These are phyloP conservation scores for Leptogaster cylindrica DNA, from an alignment of 2,888 invertebrate genomes.

Conservation along the genomic window DNA sequence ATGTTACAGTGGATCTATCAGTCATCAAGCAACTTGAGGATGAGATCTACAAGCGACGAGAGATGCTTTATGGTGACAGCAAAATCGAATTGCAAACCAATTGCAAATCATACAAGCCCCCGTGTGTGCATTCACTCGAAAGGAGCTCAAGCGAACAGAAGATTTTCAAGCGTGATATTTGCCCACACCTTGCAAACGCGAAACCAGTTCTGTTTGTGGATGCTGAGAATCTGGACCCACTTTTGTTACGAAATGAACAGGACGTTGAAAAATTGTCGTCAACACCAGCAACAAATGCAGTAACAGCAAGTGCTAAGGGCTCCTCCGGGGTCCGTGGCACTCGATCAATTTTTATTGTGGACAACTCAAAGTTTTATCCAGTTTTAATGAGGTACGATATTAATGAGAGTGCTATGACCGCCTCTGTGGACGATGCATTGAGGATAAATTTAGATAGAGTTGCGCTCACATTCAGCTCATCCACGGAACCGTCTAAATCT, in stretches of 20 bases:
- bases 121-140: slow-evolving; percentile 39
- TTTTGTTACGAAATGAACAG: slow-evolving; percentile 45
- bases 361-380: slow-evolving; percentile 48
- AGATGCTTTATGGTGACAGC: slow-evolving; percentile 36
- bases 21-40: slow-evolving; percentile 47
- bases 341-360: slow-evolving; percentile 46
- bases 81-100: background rate
- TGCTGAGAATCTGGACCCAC: slow-evolving; percentile 42
- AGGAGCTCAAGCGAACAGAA: slow-evolving; percentile 39
- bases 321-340: background rate
- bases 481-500: slow-evolving; percentile 2
- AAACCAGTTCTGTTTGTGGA: slow-evolving; percentile 46
- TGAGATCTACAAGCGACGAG: slow-evolving; percentile 47
- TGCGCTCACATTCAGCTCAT: slow-evolving; percentile 17
- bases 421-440: background rate
- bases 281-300: background rate
- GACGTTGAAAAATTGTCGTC: slow-evolving; percentile 6
- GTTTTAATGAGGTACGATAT: slow-evolving; percentile 47
- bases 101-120: background rate
- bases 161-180: slow-evolving; percentile 44
- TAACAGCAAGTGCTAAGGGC: background rate
- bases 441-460: slow-evolving; percentile 40
- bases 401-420: slow-evolving; percentile 33
- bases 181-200: slow-evolving; percentile 41
- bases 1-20: slow-evolving; percentile 42